Conservation (phyloP, 2,113 vertebrate genomes). For the Triplophysa dalaica region DNA sequence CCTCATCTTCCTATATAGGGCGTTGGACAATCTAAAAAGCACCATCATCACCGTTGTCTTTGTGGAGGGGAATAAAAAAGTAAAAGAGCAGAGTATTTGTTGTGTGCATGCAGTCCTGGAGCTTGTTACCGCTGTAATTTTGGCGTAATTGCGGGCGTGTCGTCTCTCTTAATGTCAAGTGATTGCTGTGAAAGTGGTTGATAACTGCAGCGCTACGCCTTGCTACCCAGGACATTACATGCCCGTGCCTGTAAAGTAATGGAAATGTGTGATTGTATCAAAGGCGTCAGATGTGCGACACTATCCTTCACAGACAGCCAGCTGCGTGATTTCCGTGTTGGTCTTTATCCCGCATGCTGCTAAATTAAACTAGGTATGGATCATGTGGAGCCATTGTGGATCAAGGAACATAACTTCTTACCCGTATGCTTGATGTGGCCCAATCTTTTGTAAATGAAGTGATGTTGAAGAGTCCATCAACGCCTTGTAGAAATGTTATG, state of each 20-base stretch:
- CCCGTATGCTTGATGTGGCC: not conserved
- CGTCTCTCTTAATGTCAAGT: slow-evolving; percentile 39
- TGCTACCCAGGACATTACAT: slow-evolving; percentile 44
- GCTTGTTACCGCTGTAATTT: slow-evolving; percentile 11
- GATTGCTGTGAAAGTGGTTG: slow-evolving; percentile 53
- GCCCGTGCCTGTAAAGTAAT: slow-evolving; percentile 43
- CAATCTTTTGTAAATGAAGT: not conserved
- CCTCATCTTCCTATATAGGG: not conserved
- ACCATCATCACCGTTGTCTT: not conserved
- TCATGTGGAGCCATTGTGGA: slow-evolving; percentile 16
- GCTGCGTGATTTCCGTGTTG: slow-evolving; percentile 22
- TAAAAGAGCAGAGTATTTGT: not conserved
- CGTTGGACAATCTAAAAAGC: not conserved
- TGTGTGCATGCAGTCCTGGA: not conserved
- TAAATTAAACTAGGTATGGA: slow-evolving; percentile 36
- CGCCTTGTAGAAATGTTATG: not conserved
- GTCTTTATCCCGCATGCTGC: not conserved
- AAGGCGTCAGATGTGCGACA: slow-evolving; percentile 9
- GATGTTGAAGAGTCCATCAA: not conserved
- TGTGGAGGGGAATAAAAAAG: slow-evolving; percentile 11
- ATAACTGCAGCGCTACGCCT: slow-evolving; percentile 49
- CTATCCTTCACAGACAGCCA: slow-evolving; percentile 27
- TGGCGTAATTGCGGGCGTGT: slow-evolving; percentile 33
- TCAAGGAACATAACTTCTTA: slow-evolving; percentile 25
- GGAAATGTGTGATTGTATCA: slow-evolving; percentile 50